phyloP scores from a whole-genome alignment of 2,113 vertebrate species.

The Choloepus hoffmanni region DNA sequence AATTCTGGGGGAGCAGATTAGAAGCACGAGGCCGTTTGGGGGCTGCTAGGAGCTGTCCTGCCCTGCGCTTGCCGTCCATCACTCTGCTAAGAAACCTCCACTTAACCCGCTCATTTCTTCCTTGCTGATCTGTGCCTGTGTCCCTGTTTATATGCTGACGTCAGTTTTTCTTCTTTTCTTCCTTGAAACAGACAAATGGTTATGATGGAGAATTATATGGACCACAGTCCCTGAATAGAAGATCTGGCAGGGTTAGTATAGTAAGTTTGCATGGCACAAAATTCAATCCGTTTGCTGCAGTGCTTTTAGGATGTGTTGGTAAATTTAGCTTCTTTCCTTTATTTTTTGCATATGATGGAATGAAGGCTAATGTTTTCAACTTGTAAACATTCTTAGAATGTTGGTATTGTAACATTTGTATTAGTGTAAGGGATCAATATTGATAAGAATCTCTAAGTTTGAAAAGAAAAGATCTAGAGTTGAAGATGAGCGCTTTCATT shows the following conservation, averaged over 20 bases:
- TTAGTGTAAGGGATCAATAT: fast-evolving
- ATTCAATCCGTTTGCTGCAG: background rate
- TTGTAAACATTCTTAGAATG: background rate
- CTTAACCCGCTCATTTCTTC: fast-evolving
- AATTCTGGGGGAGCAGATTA: fast-evolving
- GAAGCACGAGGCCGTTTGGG: fast-evolving
- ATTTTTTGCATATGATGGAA: background rate
- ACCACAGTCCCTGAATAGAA: conserved; percentile 86
- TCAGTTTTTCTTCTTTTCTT: conserved; percentile 51
- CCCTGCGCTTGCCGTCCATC: fast-evolving
- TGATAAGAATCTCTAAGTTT: background rate
- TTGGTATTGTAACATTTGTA: background rate
- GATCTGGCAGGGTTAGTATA: conserved; percentile 94
- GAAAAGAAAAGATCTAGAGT: background rate
- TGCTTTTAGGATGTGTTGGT: background rate
- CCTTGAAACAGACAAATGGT: conserved; percentile 90
- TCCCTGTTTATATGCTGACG: background rate
- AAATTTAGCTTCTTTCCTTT: background rate
- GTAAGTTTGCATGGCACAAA: background rate
- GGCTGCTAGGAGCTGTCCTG: fast-evolving
- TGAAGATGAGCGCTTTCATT: background rate
- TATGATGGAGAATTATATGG: conserved; percentile 88
- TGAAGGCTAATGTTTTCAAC: background rate
- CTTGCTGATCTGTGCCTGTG: background rate
- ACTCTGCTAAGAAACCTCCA: fast-evolving